Evolutionary conservation across 1,140 invertebrate species (phyloP), one percentile per base, ranked within the genome.

Genomic region (Matsumurasca onukii): DNA sequence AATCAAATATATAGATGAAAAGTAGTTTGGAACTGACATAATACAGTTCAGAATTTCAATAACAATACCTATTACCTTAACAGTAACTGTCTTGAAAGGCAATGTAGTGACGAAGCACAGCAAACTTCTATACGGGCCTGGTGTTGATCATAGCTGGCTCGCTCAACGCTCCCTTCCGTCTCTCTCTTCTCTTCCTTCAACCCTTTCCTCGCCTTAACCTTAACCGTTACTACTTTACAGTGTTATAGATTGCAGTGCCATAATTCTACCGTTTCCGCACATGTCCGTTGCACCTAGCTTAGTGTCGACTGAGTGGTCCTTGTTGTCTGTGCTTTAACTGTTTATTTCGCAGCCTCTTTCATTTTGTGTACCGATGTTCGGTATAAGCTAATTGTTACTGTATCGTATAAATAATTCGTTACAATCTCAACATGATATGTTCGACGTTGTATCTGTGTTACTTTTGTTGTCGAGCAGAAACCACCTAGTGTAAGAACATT

Each of bases 401-500:
- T 20, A 12, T 22, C 49, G 49, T 20, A 22, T 9, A 12, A 12
- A 9, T 45, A 45, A 12, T 9, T 45, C 34, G 17, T 45, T n/a
- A n/a, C n/a, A n/a, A n/a, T 39, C 34, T 39, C 5, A 17, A 5
- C 5, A 17, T 17, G 34, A 39, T 39, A 59, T 59, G 22, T 59
- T 27, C 9, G 55, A 59, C 55, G 55, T 52, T 39, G 34, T 39
- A 17, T 39, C 34, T 17, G 34, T 39, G 34, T 39, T 39, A 52
- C 5, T 12, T 59, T 59, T 27, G 2, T 29, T 59, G 55, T 59
- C 55, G 24, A 59, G 30, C 55, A 27, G 55, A 59, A 51, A 2
- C 39, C 24, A 24, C 20, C 15, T 64, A 64, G 62, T 2, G n/a
- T 64, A 48, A 45, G 62, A 62, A 48, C n/a, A 34, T n/a, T 64